These are phyloP conservation scores for Lycopodina hypogea DNA, from an alignment of 37 sponge, comb jelly and placozoan species.

Conservation along the genomic window DNA sequence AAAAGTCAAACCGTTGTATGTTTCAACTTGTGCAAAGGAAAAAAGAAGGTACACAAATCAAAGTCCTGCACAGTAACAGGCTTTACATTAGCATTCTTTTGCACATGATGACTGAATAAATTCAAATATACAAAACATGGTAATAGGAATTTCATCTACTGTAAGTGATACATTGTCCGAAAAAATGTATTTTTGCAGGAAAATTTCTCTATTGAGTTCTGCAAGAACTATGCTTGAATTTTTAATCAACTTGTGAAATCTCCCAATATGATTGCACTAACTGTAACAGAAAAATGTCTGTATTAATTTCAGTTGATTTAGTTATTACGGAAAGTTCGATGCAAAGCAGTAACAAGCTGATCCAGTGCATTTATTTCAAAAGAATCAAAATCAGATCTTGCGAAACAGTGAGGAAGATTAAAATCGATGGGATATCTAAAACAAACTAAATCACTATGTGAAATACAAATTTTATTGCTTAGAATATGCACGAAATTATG, in stretches of 20 bases:
- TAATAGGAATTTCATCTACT: too few species aligned
- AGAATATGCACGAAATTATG: too few species aligned
- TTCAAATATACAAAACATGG: too few species aligned
- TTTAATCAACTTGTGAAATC: too few species aligned
- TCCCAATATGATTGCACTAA: background rate
- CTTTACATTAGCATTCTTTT: background rate
- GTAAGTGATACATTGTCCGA: too few species aligned
- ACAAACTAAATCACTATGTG: background rate
- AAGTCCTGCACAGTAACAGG: background rate
- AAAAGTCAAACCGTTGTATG: background rate
- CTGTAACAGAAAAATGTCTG: background rate
- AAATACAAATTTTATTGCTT: background rate
- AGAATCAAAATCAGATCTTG: slow-evolving; percentile 6
- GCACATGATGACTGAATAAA: background rate
- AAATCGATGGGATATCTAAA: background rate
- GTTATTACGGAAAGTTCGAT: background rate
- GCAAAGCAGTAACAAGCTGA: background rate
- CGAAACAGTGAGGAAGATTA: background rate
- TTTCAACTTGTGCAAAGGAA: background rate
- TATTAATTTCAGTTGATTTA: slow-evolving; percentile 1
- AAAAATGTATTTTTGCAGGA: too few species aligned
- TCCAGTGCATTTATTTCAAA: background rate
- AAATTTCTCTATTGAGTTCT: too few species aligned
- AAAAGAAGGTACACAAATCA: background rate
- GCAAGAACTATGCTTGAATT: too few species aligned